Percentiles rank a stretch among this genome's conserved stretches.
These are phyloP conservation scores for Dolomedes plantarius DNA, from an alignment of 2,888 invertebrate genomes.

Conservation along the genomic window DNA sequence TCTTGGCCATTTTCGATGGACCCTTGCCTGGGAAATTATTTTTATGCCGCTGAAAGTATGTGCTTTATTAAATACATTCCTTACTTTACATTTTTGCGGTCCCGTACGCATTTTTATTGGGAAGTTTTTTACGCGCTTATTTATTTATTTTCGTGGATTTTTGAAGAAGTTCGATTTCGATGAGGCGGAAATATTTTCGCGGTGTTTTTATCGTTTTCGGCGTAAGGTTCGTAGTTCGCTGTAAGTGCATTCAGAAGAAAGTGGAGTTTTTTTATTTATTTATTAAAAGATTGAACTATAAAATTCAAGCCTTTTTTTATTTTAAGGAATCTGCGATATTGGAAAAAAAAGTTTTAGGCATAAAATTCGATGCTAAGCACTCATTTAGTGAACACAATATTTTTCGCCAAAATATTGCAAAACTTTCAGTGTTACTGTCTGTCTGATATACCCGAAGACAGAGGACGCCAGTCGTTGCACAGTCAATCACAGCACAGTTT, in stretches of 20 bases:
- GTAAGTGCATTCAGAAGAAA: not conserved
- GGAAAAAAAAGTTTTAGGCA: no score
- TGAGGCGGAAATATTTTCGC: slow-evolving; percentile 5
- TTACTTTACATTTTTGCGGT: slow-evolving; percentile 43
- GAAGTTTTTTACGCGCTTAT: slow-evolving; percentile 31
- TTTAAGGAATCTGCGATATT: no score
- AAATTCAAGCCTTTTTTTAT: no score
- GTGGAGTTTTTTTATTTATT: no score
- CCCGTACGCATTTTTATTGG: slow-evolving; percentile 12
- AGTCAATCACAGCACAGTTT: no score
- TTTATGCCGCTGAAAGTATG: slow-evolving; percentile 42
- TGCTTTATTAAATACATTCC: slow-evolving; percentile 61
- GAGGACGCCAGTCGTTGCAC: no score
- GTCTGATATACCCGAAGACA: no score
- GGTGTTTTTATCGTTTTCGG: slow-evolving; percentile 39
- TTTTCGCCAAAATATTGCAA: no score
- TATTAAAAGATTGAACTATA: not conserved
- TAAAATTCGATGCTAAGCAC: no score
- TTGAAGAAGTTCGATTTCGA: slow-evolving; percentile 36
- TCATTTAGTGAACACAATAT: no score
- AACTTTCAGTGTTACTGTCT: no score
- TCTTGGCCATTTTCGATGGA: slow-evolving; percentile 24
- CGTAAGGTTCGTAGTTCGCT: not conserved
- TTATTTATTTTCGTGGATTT: slow-evolving; percentile 52
- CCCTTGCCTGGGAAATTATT: slow-evolving; percentile 17